Evolutionary conservation across 2,888 invertebrate species (phyloP), one percentile per base, ranked within the genome.

Genomic region (Lamproptera curius): DNA sequence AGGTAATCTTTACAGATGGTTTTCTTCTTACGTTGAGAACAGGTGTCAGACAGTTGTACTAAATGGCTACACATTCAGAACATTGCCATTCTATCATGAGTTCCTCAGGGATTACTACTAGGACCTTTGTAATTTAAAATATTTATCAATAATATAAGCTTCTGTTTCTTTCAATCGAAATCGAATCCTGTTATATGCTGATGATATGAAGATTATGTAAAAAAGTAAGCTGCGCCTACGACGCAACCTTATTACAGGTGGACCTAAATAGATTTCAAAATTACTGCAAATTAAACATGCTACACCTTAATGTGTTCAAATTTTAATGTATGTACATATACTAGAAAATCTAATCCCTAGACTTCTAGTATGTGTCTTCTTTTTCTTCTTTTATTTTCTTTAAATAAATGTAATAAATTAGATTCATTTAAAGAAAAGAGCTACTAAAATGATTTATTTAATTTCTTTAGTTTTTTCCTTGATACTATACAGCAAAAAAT

Each of bases 251-350:
- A 8, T 45, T 45, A 11, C 52, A 52, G 35, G 42, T 42, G 9
- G 48, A 50, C 14, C 17, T 52, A 15, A 8, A 11, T n/a, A 41
- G 52, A 31, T 37, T 53, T 15, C 52, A 50, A 14, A 5, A 48
- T 1, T 54, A 51, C 23, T 54, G 54, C 20, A 6, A 0, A 8
- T 3, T 9, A 2, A 50, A 52, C 33, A 49, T 38, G 23, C 41
- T 54, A n/a, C 47, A 56, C 16, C 23, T 56, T n/a, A 54, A 56
- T 43, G 42, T 49, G 2, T 39, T 33, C 4, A 52, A 54, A 35
- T 54, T 46, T 20, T 46, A 23, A 23, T 26, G 39, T 36, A 6
- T 37, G 23, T n/a, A 9, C 39, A 5, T 23, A 14, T 10, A 39
- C 39, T 6, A 6, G 37, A 1, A 20, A 37, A 16, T 8, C 37